Evolutionary conservation across 2,797 vertebrate genomes (phyloP).

Genomic region (Rhinophrynus dorsalis): DNA sequence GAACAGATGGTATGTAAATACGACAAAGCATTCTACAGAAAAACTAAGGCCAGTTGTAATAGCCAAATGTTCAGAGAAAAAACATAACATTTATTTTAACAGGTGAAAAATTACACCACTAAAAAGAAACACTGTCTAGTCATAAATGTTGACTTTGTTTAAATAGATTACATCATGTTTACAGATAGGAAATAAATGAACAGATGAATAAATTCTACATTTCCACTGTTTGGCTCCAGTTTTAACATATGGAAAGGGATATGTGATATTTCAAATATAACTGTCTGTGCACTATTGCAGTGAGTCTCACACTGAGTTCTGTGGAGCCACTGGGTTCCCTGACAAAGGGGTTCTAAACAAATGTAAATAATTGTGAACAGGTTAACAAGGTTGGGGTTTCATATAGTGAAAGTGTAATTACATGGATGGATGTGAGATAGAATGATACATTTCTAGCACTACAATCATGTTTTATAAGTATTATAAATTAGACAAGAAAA

Average conservation of each 20-base stretch:
- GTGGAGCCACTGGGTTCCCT: too few species aligned
- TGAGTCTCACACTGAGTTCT: too few species aligned
- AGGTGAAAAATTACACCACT: background rate
- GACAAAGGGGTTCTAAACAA: too few species aligned
- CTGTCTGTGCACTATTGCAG: too few species aligned
- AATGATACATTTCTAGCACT: background rate
- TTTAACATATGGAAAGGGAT: too few species aligned
- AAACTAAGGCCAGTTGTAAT: background rate
- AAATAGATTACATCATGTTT: background rate
- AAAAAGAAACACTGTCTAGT: background rate
- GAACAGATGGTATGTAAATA: slow-evolving; percentile 41
- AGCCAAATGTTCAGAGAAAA: slow-evolving; percentile 1
- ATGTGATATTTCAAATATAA: too few species aligned
- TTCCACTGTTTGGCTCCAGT: too few species aligned
- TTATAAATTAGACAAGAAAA: too few species aligned
- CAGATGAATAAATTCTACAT: background rate
- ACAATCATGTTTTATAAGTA: background rate
- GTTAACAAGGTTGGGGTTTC: too few species aligned
- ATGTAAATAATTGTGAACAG: too few species aligned
- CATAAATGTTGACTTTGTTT: background rate
- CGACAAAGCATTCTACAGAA: slow-evolving; percentile 12
- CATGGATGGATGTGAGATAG: too few species aligned
- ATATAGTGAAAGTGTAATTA: too few species aligned
- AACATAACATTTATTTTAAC: slow-evolving; percentile 9
- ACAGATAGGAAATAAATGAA: slow-evolving; percentile 10